Evolutionary conservation across 1,140 invertebrate genomes (phyloP), one percentile per base, ranked within the genome.

Genomic region (Caenorhabditis remanei): DNA sequence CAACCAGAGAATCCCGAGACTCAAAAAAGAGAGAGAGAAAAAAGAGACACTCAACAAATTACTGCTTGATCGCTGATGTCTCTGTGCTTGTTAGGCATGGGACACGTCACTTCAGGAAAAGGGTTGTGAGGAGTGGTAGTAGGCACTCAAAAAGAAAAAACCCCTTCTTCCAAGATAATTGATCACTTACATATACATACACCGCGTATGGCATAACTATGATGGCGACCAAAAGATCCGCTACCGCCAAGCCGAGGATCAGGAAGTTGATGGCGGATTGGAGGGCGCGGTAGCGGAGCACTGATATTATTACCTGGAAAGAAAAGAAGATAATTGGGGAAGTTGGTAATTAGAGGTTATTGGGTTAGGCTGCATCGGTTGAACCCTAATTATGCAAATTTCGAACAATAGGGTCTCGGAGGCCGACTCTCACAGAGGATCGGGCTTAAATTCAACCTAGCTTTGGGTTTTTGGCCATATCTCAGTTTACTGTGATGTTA

Each of bases 121-220:
- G 40, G 41, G 40, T 48, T 55, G 21, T 16, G 53, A n/a, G 41
- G 46, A 48, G 13, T 24, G 21, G 56, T n/a, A 58, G 56, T 32
- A 32, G 61, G 21, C 19, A 13, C 9, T 8, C 21, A 32, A 4
- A 21, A 9, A 41, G 32, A n/a, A 55, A 84, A 84, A 88, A 43
- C 46, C n/a, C n/a, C n/a, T n/a, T n/a, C n/a, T n/a, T n/a, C n/a
- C n/a, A 53, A 41, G 19, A 79, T 79, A 79, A 79, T 79, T 79
- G 71, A 79, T 79, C 71, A 95, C 96, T 96, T 94, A 97, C 96
- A 95, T 97, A 95, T 93, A 98, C 96, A 94, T 98, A 99, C 90
- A 98, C 97, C 86, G 96, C 97, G 93, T 98, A 98, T 16, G 98
- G 97, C 98, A 99, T 99, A 87, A 99, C 98, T 67, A 98, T 95